Conservation (phyloP, 2,113 vertebrate genomes). For the Phrynosoma platyrhinos region DNA sequence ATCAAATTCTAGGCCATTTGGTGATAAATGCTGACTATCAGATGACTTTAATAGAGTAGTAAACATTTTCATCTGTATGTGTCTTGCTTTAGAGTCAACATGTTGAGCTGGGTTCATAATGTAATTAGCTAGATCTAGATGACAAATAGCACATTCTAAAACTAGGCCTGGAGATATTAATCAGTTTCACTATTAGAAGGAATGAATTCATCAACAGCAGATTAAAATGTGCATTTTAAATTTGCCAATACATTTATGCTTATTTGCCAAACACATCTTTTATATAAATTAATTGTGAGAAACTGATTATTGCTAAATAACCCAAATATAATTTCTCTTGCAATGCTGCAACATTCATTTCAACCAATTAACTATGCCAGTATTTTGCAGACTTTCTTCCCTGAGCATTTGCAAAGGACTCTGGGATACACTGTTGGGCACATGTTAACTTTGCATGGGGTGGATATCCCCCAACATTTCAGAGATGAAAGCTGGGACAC, state of each 20-base stretch:
- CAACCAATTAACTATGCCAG: background rate
- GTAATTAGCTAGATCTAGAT: slow-evolving; percentile 17
- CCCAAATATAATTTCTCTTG: slow-evolving; percentile 17
- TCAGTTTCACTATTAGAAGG: slow-evolving; percentile 19
- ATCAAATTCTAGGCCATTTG: background rate
- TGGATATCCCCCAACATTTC: background rate
- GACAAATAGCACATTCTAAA: slow-evolving; percentile 22
- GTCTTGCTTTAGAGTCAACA: background rate
- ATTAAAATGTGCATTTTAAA: slow-evolving; percentile 30
- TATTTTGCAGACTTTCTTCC: background rate
- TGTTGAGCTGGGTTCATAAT: slow-evolving; percentile 6
- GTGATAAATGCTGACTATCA: background rate
- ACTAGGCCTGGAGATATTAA: slow-evolving; percentile 23
- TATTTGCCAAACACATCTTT: slow-evolving; percentile 25
- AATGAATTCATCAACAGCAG: slow-evolving; percentile 17
- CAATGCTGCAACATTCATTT: background rate
- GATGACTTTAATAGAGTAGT: background rate
- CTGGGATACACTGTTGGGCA: background rate
- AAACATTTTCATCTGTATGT: slow-evolving; percentile 16
- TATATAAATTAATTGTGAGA: slow-evolving; percentile 14
- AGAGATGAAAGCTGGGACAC: background rate
- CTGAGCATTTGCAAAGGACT: background rate
- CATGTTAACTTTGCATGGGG: background rate
- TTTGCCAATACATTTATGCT: slow-evolving; percentile 1
- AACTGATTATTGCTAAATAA: slow-evolving; percentile 7